phyloP scores from a whole-genome alignment of 2,797 vertebrate species.

The Clamator glandarius region DNA sequence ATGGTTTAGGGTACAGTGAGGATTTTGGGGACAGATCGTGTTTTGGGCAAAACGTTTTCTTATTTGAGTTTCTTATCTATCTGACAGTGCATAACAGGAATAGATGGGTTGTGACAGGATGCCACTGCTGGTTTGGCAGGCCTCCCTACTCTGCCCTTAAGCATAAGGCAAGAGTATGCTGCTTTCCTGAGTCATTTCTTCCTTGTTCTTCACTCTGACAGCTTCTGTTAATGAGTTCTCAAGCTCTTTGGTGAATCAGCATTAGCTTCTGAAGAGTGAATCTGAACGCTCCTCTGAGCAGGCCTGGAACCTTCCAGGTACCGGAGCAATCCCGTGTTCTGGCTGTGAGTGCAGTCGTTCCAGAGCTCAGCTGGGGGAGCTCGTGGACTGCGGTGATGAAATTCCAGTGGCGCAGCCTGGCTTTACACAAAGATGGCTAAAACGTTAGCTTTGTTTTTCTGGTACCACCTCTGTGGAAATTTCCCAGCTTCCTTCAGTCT shows the following conservation, averaged over 20 bases:
- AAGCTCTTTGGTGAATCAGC: neutral
- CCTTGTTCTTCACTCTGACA: neutral
- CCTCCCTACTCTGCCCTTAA: neutral
- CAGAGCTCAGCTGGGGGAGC: conserved; percentile 65
- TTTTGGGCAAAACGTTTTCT: neutral
- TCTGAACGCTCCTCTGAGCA: no score
- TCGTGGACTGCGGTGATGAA: neutral
- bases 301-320: no score
- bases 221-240: neutral
- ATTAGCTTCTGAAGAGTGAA: neutral
- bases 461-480: conserved; percentile 50
- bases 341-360: neutral
- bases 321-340: neutral
- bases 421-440: neutral
- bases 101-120: neutral
- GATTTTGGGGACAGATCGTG: neutral
- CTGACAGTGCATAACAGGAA: neutral
- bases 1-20: neutral
- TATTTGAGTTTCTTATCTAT: neutral
- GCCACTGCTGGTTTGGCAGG: conserved; percentile 12
- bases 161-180: neutral
- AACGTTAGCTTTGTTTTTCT: neutral
- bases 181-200: neutral
- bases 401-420: neutral
- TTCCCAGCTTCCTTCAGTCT: conserved; percentile 60